Percentiles rank a stretch among this genome's conserved stretches.
These are phyloP conservation scores for Mystacornis crossleyi DNA, from an alignment of 2,113 vertebrate genomes.

Conservation along the genomic window DNA sequence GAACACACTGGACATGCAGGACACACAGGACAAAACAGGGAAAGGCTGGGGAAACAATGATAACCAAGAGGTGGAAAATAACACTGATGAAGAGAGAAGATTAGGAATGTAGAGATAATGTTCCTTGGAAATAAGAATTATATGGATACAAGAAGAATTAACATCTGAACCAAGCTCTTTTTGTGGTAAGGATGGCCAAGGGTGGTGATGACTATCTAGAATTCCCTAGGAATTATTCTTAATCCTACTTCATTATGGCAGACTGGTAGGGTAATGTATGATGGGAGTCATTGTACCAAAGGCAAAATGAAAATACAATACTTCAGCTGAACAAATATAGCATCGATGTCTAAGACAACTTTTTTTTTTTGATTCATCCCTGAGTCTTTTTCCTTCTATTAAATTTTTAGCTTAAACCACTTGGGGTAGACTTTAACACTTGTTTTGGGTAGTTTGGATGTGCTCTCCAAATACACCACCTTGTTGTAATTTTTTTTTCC, in stretches of 20 bases:
- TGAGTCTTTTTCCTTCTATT: background rate
- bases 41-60: background rate
- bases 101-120: background rate
- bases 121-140: background rate
- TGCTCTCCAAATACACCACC: background rate
- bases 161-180: background rate
- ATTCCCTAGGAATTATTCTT: background rate
- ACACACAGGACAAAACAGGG: background rate
- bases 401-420: background rate
- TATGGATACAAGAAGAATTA: background rate
- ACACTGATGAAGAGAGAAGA: background rate
- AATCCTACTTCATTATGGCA: background rate
- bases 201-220: background rate
- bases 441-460: background rate
- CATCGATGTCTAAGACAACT: rapidly evolving
- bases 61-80: background rate
- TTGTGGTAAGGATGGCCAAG: background rate
- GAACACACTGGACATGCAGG: background rate
- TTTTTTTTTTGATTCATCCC: too few relatives aligned
- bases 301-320: background rate
- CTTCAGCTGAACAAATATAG: background rate
- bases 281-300: background rate
- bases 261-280: background rate
- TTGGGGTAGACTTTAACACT: background rate
- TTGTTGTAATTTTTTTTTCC: background rate